Evolutionary conservation across 2,888 invertebrate genomes (phyloP).

Genomic region (Drosophila peninsularis): DNA sequence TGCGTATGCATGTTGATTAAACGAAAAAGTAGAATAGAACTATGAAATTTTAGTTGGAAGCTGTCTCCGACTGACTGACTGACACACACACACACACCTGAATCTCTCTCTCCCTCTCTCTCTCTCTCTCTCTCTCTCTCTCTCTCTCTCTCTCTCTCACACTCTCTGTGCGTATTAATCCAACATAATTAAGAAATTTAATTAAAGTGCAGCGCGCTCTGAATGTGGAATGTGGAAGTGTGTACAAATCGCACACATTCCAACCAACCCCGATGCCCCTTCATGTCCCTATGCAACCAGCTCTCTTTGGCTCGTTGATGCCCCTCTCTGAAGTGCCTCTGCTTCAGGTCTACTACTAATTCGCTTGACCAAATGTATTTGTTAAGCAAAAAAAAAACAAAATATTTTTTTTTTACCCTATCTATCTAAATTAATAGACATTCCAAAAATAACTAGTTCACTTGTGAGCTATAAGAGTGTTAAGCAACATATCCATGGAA

Average conservation of each 20-base stretch:
- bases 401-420: not conserved
- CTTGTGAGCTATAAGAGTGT: not conserved
- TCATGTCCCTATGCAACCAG: not conserved
- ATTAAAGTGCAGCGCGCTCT: slow-evolving; percentile 76
- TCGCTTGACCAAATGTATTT: not conserved
- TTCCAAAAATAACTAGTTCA: not conserved
- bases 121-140: too few relatives aligned
- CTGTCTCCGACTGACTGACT: slow-evolving; percentile 28
- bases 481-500: too few relatives aligned
- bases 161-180: slow-evolving; percentile 62
- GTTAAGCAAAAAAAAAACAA: not conserved
- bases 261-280: not conserved
- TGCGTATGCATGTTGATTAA: slow-evolving; percentile 72
- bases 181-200: slow-evolving; percentile 79
- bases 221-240: slow-evolving; percentile 54
- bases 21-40: slow-evolving; percentile 73
- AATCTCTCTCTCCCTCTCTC: too few relatives aligned
- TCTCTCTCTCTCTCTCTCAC: too few relatives aligned
- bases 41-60: slow-evolving; percentile 63
- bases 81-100: slow-evolving; percentile 3
- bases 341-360: not conserved
- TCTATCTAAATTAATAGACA: too few relatives aligned
- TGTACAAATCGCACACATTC: slow-evolving; percentile 5
- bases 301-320: not conserved
- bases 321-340: too few relatives aligned